phyloP scores from a whole-genome alignment of 2,888 invertebrate species.

The Oscheius sp. region DNA sequence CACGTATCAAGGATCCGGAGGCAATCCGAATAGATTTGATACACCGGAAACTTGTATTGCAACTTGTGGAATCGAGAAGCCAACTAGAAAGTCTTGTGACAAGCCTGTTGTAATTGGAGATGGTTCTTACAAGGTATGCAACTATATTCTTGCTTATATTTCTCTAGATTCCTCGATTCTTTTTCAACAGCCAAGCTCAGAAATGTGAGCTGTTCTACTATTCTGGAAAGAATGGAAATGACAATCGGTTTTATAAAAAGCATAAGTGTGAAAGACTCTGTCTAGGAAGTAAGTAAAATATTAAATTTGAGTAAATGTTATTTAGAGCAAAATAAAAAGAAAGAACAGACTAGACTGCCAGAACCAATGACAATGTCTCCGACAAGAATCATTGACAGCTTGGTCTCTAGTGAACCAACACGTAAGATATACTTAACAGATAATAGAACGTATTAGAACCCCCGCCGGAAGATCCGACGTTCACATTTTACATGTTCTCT shows the following conservation, averaged over 20 bases:
- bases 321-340: conserved; percentile 25
- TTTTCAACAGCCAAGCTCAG: conserved; percentile 50
- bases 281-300: conserved; percentile 38
- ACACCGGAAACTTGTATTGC: conserved; percentile 42
- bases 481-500: not conserved
- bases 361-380: conserved; percentile 5
- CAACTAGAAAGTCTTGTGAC: conserved; percentile 46
- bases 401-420: conserved; percentile 22
- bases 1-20: conserved; percentile 54
- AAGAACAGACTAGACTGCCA: conserved; percentile 5
- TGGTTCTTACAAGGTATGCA: conserved; percentile 38
- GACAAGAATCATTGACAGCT: conserved; percentile 8
- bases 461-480: too few species aligned
- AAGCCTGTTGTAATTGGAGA: conserved; percentile 44
- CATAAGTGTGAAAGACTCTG: conserved; percentile 55
- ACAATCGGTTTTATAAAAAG: conserved; percentile 59
- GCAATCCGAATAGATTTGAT: conserved; percentile 61
- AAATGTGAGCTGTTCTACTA: conserved; percentile 59
- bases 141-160: not conserved
- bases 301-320: not conserved
- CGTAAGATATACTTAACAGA: not conserved
- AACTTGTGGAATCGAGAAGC: conserved; percentile 56
- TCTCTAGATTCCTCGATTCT: conserved; percentile 52
- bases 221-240: conserved; percentile 59
- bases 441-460: not conserved